Conservation (phyloP, 2,797 vertebrate species). For the Myiotriccus ornatus region DNA sequence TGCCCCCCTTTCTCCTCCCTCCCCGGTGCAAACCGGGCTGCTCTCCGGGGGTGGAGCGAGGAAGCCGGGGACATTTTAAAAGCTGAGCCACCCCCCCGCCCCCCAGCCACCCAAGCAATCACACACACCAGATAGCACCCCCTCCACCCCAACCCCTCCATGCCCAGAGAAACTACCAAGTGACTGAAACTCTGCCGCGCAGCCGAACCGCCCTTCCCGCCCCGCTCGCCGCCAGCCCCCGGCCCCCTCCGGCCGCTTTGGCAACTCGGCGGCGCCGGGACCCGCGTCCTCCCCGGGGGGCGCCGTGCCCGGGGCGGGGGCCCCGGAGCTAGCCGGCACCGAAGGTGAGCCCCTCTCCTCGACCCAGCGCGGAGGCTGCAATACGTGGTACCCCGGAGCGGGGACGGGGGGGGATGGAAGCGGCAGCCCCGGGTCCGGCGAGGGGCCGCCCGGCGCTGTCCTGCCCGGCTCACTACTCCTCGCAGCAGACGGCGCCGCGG, state of each 20-base stretch:
- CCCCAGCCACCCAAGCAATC: background rate
- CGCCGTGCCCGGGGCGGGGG: background rate
- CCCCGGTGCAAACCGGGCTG: slow-evolving; percentile 1
- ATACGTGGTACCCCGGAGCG: background rate
- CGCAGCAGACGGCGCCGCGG: slow-evolving; percentile 21
- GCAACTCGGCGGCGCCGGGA: background rate
- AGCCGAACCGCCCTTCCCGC: background rate
- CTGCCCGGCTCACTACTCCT: background rate
- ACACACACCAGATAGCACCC: background rate
- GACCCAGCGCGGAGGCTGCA: background rate
- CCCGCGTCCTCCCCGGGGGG: background rate
- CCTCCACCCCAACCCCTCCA: background rate
- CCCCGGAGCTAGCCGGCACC: background rate
- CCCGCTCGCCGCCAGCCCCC: background rate
- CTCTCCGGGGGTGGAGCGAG: background rate
- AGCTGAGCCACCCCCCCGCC: background rate
- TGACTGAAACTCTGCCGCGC: slow-evolving; percentile 7
- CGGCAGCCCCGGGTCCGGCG: background rate
- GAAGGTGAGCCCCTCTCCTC: background rate
- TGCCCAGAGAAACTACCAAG: slow-evolving; percentile 47
- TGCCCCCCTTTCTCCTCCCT: background rate
- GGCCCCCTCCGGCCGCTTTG: background rate
- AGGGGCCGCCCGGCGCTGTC: background rate
- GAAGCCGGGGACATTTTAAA: background rate
- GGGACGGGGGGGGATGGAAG: background rate